Base-by-base conservation (phyloP, 1,140 invertebrate genomes). In the Philotrypesis tridentata region DNA sequence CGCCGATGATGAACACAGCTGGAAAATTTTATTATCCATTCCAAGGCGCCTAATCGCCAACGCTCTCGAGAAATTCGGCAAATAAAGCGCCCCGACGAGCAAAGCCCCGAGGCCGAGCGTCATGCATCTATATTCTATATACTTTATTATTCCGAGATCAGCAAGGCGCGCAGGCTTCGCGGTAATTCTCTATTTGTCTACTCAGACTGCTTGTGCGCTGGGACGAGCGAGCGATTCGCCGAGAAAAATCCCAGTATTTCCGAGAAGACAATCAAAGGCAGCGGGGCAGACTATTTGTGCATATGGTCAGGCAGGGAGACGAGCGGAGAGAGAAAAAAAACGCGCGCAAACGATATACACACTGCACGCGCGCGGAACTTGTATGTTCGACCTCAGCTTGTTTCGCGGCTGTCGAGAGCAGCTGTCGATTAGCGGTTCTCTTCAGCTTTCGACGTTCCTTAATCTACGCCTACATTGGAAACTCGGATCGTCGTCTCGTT, bases 241-340 rank as follows among this genome's bases (percentile, higher is more conserved):
- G 87, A 73, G 75, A 72, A 82, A 87, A 88, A 85, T 85, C 85
- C 85, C 85, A 71, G 78, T 84, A 84, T 82, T 90, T 90, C 89
- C 84, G 77, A 88, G 89, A 90, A 90, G 88, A 89, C 87, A 90
- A 90, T 89, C 89, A 89, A 89, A 89, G 87, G 80, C 78, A 72
- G 65, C 60, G 60, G 80, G 63, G 79, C 80, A 43, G 75, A 82
- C 84, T 86, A 84, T 87, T 88, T 85, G 83, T 84, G 86, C 87
- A 87, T 87, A 86, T 87, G 87, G 79, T 67, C 65, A 75, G 55
- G 4, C 63, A 31, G 31, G 60, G 11, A 9, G n/a, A 9, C 79
- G 21, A 67, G 71, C n/a, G 9, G 40, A 27, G 21, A 40, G 55
- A 87, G 83, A 85, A 77, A 85, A 86, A 85, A 74, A 55, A 3